Base-by-base conservation (phyloP, 2,113 vertebrate genomes). In the Cryptotis parvus region DNA sequence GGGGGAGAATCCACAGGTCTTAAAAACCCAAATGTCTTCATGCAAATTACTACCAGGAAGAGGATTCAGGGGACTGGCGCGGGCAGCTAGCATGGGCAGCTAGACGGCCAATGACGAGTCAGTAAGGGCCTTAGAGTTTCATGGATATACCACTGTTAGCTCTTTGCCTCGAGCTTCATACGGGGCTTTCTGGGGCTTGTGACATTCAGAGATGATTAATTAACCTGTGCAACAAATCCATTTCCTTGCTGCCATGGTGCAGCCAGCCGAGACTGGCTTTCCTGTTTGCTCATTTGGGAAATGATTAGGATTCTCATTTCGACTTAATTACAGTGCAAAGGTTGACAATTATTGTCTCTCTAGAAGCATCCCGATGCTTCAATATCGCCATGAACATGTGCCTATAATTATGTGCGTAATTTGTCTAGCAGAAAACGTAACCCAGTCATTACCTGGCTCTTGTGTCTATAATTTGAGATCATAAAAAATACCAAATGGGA, bases 271-370 rank as follows among this genome's bases (percentile, higher is more conserved):
- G 91, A 72, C 92, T 82, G 93, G 84, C 95, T 97, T 58, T 88
- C 92, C 90, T 97, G 94, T 97, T 98, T 97, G 96, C 96, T 98
- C 97, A 97, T 97, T 98, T 97, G 96, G 97, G 97, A 97, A 97
- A 97, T 43, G 87, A 97, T 96, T 96, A 96, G 94, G 95, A 93
- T 97, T 98, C 95, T 97, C 94, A 97, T 97, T 98, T 97, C 97
- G 94, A 96, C 93, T 98, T 98, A 98, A 98, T 98, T 97, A 97
- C 95, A 97, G 97, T 96, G 97, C 97, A 98, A 98, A 98, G 96
- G 97, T 97, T 97, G 97, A 97, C 97, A 98, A 97, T 98, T 97
- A 97, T 93, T 94, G 97, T 97, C 97, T 97, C 96, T 95, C 94
- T 93, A 74, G 96, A 97, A 94, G 95, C 87, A 85, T 87, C 72